Conservation (phyloP, 1,140 invertebrate species). For the Ditylenchus dipsaci region DNA sequence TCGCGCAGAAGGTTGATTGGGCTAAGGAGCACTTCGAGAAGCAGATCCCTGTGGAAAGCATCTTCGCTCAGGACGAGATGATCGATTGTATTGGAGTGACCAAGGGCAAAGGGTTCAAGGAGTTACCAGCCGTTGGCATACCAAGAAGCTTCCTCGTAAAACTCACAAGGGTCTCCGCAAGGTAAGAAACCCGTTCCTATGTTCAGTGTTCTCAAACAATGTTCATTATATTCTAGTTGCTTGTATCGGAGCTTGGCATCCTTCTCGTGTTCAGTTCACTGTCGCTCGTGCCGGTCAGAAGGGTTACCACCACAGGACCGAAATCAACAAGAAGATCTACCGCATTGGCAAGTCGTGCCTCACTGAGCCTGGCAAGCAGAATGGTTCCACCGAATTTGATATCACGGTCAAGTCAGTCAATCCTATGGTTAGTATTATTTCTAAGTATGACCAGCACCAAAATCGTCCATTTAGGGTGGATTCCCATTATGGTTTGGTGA, state of each 20-base stretch:
- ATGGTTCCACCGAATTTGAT: conserved; percentile 96
- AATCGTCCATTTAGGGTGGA: conserved; percentile 68
- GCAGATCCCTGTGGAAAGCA: conserved; percentile 76
- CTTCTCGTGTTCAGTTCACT: conserved; percentile 92
- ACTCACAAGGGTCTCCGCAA: conserved; percentile 99
- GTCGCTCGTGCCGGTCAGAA: conserved; percentile 99
- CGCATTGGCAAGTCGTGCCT: conserved; percentile 87
- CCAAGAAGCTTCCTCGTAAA: conserved; percentile 97
- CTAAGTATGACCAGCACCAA: neutral
- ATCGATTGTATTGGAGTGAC: conserved; percentile 98
- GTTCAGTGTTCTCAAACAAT: too few species aligned
- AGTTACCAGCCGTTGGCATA: conserved; percentile 99
- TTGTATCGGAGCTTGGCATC: conserved; percentile 99
- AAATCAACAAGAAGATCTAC: conserved; percentile 99
- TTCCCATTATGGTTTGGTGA: conserved; percentile 99
- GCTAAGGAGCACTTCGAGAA: conserved; percentile 92
- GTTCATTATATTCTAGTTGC: conserved; percentile 65
- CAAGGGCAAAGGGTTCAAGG: conserved; percentile 98
- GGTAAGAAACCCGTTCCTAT: conserved; percentile 58
- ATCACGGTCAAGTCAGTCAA: conserved; percentile 96
- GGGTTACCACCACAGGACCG: conserved; percentile 97
- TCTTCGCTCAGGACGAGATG: conserved; percentile 96
- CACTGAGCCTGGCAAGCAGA: conserved; percentile 78
- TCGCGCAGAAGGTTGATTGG: conserved; percentile 94
- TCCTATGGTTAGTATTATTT: conserved; percentile 70